Base-by-base conservation (phyloP, 2,113 vertebrate genomes). In the Limnothrissa miodon region DNA sequence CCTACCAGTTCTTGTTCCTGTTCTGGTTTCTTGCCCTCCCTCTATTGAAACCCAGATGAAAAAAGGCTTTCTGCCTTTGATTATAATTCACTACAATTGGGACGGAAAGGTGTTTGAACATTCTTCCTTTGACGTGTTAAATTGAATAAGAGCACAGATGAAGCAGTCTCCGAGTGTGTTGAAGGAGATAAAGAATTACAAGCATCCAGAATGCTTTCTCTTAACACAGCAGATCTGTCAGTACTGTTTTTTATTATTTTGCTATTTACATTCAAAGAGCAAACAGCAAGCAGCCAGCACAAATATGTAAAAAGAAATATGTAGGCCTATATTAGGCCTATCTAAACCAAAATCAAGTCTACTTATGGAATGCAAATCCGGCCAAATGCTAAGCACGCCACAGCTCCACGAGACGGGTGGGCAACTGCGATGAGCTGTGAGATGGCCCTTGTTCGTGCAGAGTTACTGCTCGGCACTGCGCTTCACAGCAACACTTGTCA, bases 91-190 rank as follows among this genome's bases (percentile, higher is more conserved):
- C 84, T 70, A 84, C 78, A 80, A 79, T 39, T 5, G 39, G 79
- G 42, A 81, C 46, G 78, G 84, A 51, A 82, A 83, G 53, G 82
- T 66, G 15, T 84, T 84, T 74, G 70, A 84, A 84, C 66, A 79
- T 39, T 45, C 79, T 81, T 42, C 78, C 44, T 84, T 82, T 82
- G 74, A 84, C 66, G 39, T 10, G 39, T 62, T 80, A 84, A 86
- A 86, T 82, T 80, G 45, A 84, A 87, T 83, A 74, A 90, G 79
- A 81, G 48, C 21, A 56, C 78, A 79, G 80, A 83, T 80, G 80
- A 80, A 86, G 48, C 81, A 62, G 46, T 4, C 29, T 15, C 29
- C 13, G 10, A 13, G 19, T 81, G 39, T 79, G 82, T 79, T 81
- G 80, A 81, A 82, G 78, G 17, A 78, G 80, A 23, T 82, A 56